Evolutionary conservation across 2,888 invertebrate species (phyloP).

Genomic region (Dilophus febrilis): DNA sequence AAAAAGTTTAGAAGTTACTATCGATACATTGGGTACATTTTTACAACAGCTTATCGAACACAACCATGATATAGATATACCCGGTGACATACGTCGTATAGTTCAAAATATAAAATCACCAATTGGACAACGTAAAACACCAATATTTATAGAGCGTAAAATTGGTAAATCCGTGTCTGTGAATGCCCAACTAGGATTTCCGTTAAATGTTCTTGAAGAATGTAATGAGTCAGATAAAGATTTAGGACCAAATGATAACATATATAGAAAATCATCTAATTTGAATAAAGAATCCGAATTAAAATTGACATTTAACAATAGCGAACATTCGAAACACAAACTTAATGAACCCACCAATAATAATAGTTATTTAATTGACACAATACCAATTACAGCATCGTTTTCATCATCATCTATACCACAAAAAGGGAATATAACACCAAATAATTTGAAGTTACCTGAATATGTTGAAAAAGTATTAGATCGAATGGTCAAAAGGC

Average conservation of each 20-base stretch:
- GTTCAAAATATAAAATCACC: slow-evolving; percentile 42
- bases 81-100: slow-evolving; percentile 56
- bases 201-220: slow-evolving; percentile 30
- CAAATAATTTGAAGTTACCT: slow-evolving; percentile 20
- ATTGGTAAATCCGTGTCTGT: slow-evolving; percentile 30
- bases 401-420: slow-evolving; percentile 22
- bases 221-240: slow-evolving; percentile 30
- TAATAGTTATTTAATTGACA: slow-evolving; percentile 10
- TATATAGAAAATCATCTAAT: too few species aligned
- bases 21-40: slow-evolving; percentile 52
- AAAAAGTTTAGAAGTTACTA: slow-evolving; percentile 55
- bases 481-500: neutral
- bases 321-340: slow-evolving; percentile 51
- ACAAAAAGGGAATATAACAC: slow-evolving; percentile 4
- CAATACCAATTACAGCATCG: slow-evolving; percentile 7
- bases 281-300: slow-evolving; percentile 24
- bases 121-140: slow-evolving; percentile 24
- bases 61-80: slow-evolving; percentile 41
- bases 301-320: slow-evolving; percentile 41
- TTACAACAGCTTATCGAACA: slow-evolving; percentile 49
- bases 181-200: slow-evolving; percentile 29
- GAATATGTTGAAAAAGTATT: slow-evolving; percentile 9
- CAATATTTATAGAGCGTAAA: slow-evolving; percentile 28
- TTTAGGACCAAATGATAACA: too few species aligned
- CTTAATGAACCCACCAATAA: slow-evolving; percentile 40